phyloP scores from a whole-genome alignment of 1,140 invertebrate genomes.

The Trichonephila clavata region DNA sequence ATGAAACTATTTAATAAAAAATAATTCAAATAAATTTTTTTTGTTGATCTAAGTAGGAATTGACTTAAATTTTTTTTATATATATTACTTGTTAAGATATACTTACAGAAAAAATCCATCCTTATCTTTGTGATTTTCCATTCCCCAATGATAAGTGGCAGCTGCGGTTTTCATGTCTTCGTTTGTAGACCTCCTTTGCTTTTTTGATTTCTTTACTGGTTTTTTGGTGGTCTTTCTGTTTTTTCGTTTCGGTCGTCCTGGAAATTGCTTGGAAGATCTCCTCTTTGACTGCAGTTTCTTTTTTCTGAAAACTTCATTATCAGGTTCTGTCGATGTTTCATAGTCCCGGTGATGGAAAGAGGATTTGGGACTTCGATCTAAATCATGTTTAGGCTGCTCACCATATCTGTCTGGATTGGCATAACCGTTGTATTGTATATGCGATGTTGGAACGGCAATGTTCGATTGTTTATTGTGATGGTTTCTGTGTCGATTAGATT shows the following conservation, averaged over 20 bases:
- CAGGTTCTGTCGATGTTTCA: background rate
- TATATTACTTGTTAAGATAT: background rate
- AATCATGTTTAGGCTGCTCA: background rate
- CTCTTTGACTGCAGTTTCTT: background rate
- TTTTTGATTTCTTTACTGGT: constrained; percentile 18
- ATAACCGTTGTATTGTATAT: background rate
- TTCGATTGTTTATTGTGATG: background rate
- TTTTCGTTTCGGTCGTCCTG: background rate
- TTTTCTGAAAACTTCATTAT: background rate
- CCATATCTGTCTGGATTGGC: background rate
- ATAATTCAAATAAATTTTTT: too few species aligned
- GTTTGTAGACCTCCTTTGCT: constrained; percentile 12
- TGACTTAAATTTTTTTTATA: too few species aligned
- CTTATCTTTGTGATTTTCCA: constrained; percentile 61
- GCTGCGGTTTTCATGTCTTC: background rate
- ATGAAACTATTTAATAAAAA: too few species aligned
- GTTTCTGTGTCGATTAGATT: background rate
- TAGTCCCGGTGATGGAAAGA: background rate
- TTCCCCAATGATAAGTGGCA: constrained; percentile 56
- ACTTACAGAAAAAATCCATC: constrained; percentile 66
- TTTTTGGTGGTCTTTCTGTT: background rate
- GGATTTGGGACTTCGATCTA: background rate
- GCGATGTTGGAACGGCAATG: background rate
- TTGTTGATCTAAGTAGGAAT: too few species aligned
- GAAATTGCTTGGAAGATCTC: background rate